phyloP scores from a whole-genome alignment of 1,140 invertebrate genomes.

The Diplogasteroides magnus region DNA sequence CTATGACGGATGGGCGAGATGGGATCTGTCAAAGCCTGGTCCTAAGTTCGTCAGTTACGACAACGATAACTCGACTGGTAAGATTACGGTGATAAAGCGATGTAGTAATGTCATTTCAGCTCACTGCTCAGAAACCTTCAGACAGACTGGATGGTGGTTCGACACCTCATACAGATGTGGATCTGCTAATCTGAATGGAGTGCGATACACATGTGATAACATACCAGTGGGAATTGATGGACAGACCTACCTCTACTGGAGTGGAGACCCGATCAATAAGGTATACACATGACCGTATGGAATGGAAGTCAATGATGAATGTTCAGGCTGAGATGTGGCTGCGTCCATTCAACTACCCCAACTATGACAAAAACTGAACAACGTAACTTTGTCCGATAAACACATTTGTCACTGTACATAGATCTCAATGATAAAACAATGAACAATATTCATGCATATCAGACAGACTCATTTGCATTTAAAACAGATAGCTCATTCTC shows the following conservation, averaged over 20 bases:
- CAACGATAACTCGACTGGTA: constrained; percentile 10
- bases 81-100: neutral
- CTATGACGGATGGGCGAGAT: constrained; percentile 33
- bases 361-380: too few relatives aligned
- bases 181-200: constrained; percentile 33
- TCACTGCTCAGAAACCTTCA: constrained; percentile 25
- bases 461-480: too few relatives aligned
- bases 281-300: constrained; percentile 3
- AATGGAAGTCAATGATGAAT: neutral
- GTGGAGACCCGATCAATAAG: constrained; percentile 9
- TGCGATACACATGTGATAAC: constrained; percentile 24
- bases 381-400: too few relatives aligned
- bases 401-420: too few relatives aligned
- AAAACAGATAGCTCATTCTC: too few relatives aligned
- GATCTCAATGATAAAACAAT: too few relatives aligned
- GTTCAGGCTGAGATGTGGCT: too few relatives aligned
- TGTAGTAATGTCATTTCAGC: constrained; percentile 10
- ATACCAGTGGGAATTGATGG: constrained; percentile 8
- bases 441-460: too few relatives aligned
- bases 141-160: constrained; percentile 36
- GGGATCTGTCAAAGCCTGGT: constrained; percentile 24
- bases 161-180: constrained; percentile 26
- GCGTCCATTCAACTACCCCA: too few relatives aligned
- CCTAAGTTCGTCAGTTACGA: constrained; percentile 26
- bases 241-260: constrained; percentile 15